These are phyloP conservation scores for Deroplatys truncata DNA, from an alignment of 2,888 invertebrate species.

Conservation along the genomic window DNA sequence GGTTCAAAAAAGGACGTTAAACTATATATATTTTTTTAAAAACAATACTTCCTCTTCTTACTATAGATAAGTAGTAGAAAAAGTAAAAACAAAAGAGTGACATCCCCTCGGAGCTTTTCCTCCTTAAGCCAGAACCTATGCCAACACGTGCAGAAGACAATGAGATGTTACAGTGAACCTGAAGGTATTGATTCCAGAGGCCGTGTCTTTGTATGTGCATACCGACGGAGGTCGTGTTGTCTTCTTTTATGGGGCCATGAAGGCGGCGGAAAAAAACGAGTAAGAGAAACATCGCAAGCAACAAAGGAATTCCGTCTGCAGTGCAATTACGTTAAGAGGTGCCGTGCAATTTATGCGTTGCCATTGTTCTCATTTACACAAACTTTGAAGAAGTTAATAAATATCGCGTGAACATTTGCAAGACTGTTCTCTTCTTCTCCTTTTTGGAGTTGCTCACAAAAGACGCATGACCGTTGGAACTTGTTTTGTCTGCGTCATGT, in stretches of 20 bases:
- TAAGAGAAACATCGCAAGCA: background rate
- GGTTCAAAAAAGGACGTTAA: too few species aligned
- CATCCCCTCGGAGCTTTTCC: too few species aligned
- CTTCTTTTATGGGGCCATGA: background rate
- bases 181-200: background rate
- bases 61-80: too few species aligned
- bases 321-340: background rate
- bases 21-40: too few species aligned
- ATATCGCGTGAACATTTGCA: background rate
- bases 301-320: background rate
- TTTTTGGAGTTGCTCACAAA: background rate
- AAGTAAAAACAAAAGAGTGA: too few species aligned
- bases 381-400: background rate
- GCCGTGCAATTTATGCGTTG: background rate
- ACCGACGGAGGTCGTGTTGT: background rate
- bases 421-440: background rate
- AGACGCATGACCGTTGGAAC: background rate
- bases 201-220: background rate
- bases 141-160: background rate
- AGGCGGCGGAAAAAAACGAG: background rate
- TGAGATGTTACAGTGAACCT: background rate
- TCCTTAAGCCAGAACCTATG: too few species aligned
- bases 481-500: background rate
- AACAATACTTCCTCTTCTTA: too few species aligned
- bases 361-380: background rate